Evolutionary conservation across 2,113 vertebrate species (phyloP).

Genomic region (Oryzias celebensis): DNA sequence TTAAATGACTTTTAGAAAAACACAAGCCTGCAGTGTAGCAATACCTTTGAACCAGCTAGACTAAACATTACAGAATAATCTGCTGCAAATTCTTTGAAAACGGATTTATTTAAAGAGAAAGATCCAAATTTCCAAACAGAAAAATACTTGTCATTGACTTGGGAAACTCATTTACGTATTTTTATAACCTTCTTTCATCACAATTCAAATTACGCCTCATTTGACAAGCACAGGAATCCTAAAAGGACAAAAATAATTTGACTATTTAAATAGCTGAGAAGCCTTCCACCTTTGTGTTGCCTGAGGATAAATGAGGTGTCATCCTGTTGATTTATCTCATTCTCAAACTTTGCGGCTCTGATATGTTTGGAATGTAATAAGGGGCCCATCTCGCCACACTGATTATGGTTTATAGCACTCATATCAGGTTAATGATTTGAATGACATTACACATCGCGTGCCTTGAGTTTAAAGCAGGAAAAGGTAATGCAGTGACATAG

Average conservation of each 20-base stretch:
- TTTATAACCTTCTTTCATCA: not conserved
- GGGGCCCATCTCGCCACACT: slow-evolving; percentile 1
- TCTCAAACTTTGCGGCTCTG: slow-evolving; percentile 1
- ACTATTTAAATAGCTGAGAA: slow-evolving; percentile 7
- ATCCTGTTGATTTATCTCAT: slow-evolving; percentile 10
- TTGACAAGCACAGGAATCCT: slow-evolving; percentile 23
- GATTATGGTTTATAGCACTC: slow-evolving; percentile 12
- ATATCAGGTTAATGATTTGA: slow-evolving; percentile 19
- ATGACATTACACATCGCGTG: slow-evolving; percentile 5
- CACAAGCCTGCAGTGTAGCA: slow-evolving; percentile 20
- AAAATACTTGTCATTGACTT: too few species aligned
- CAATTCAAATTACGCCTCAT: slow-evolving; percentile 7
- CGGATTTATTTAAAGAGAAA: slow-evolving; percentile 2
- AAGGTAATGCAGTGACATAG: not conserved
- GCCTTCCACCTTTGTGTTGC: not conserved
- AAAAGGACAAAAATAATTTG: slow-evolving; percentile 7
- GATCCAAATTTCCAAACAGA: not conserved
- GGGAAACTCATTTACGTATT: not conserved
- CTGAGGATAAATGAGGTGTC: not conserved
- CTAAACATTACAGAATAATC: slow-evolving; percentile 6
- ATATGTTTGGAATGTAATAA: slow-evolving; percentile 15
- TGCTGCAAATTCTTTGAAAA: slow-evolving; percentile 19
- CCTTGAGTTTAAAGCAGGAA: slow-evolving; percentile 5
- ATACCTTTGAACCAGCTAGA: slow-evolving; percentile 15
- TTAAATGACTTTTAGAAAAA: slow-evolving; percentile 28